Evolutionary conservation across 2,797 vertebrate species (phyloP), one percentile per base, ranked within the genome.

Genomic region (Spatula clypeata): DNA sequence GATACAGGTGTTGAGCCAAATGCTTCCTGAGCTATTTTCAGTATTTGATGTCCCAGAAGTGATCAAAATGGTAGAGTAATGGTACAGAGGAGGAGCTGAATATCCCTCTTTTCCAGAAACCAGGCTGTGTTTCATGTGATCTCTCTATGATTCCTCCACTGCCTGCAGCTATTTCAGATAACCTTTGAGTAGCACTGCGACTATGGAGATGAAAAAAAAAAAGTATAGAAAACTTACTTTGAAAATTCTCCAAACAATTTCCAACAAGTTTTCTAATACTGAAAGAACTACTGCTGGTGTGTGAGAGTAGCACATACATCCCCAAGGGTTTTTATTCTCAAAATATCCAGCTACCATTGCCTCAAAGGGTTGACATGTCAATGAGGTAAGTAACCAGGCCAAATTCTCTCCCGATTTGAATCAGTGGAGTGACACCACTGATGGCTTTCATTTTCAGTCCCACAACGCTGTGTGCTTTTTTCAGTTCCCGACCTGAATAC

Each of bases 101-200:
- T 88, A 66, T 67, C 55, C 55, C 21, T 77, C 82, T 75, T 60
- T 51, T 72, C 51, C 55, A 71, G 82, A 93, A 90, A 82, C 17
- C 64, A 71, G 77, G 83, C 71, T 79, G 88, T 17, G 2, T 93
- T 95, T 93, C 74, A 54, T 96, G 86, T 90, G 88, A 61, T 95
- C 80, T 90, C 88, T 54, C 85, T 85, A 0, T 83, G 91, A 79
- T 86, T 92, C 86, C 71, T 92, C 34, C 55, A 23, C 70, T 90
- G 90, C 94, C 88, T 92, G 88, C 71, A 96, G 96, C 91, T 66
- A 67, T 95, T 95, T 57, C 96, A 82, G 91, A 70, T 93, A 85
- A 90, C 80, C 86, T 96, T 94, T 97, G 80, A 90, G 93, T 42
- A 93, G 76, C 77, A 32, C 71, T 51, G 42, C 76, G 83, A 42